Evolutionary conservation across 1,140 invertebrate genomes (phyloP), one percentile per base, ranked within the genome.

Genomic region (Adelges cooleyi): DNA sequence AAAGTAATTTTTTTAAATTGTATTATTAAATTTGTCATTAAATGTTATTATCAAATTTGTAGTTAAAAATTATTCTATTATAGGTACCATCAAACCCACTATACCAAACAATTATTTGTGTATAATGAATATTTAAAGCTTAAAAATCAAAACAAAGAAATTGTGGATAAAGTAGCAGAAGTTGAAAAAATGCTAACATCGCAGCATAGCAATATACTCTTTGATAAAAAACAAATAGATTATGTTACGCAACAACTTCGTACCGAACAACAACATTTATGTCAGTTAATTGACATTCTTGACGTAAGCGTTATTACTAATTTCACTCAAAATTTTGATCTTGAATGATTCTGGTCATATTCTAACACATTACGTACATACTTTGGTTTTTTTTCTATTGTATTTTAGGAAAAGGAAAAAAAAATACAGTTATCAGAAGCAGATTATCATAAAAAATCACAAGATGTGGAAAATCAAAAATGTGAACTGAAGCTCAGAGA

Each of bases 331-430:
- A n/a, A n/a, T n/a, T n/a, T n/a, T n/a, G n/a, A n/a, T n/a, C n/a
- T n/a, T n/a, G n/a, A n/a, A n/a, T n/a, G n/a, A n/a, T n/a, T n/a
- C n/a, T n/a, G n/a, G n/a, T n/a, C n/a, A n/a, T n/a, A n/a, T n/a
- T n/a, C n/a, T n/a, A n/a, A n/a, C n/a, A n/a, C n/a, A n/a, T n/a
- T n/a, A n/a, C n/a, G n/a, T n/a, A n/a, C n/a, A n/a, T n/a, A n/a
- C n/a, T n/a, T n/a, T n/a, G n/a, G n/a, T n/a, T n/a, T n/a, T n/a
- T 8, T 38, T 38, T 38, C 6, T 6, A 38, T 38, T 38, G 6
- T 8, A 8, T 38, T 38, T 38, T 9, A 59, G 53, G 53, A 59
- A 18, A 59, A 44, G 44, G 53, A 59, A 59, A 59, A 44, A 9
- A 42, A 22, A 2, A 11, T 27, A 10, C 33, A 54, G 17, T 23